Evolutionary conservation across 2,888 invertebrate species (phyloP).

Genomic region (Penaeus monodon): DNA sequence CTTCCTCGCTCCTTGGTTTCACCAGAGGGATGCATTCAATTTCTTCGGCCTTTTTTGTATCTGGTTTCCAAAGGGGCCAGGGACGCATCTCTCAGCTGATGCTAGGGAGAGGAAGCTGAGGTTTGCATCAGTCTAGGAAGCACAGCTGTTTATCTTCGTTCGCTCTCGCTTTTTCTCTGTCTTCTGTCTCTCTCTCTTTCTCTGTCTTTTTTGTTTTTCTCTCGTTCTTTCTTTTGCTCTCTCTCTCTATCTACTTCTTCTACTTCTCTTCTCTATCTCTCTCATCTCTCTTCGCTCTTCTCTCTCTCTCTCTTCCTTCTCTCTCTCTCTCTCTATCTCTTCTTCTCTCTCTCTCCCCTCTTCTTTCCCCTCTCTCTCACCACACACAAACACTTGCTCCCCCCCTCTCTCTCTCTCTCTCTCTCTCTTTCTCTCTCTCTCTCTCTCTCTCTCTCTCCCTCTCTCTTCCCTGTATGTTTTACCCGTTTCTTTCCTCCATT

Average conservation of each 20-base stretch:
- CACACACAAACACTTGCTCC: too few relatives aligned
- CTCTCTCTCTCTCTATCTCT: neutral
- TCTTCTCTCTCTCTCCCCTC: too few relatives aligned
- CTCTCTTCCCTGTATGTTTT: slow-evolving; percentile 3
- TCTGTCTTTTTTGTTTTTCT: neutral
- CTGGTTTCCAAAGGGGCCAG: too few relatives aligned
- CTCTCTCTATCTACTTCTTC: neutral
- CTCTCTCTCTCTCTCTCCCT: neutral
- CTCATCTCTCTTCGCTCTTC: neutral
- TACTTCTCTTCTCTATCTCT: neutral
- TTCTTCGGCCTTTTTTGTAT: too few relatives aligned
- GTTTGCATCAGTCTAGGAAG: too few relatives aligned
- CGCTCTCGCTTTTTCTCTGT: neutral
- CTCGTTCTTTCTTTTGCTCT: neutral
- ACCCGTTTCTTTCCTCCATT: neutral
- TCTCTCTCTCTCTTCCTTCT: neutral
- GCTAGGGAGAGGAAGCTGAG: too few relatives aligned
- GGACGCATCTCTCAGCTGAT: too few relatives aligned
- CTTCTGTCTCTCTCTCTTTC: neutral
- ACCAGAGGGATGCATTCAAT: too few relatives aligned
- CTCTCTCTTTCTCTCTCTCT: neutral
- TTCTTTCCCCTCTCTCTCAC: neutral
- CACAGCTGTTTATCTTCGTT: neutral
- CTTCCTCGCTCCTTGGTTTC: too few relatives aligned
- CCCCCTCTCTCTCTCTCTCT: neutral